Evolutionary conservation across 2,113 vertebrate genomes (phyloP).

Genomic region (Rhinolophus ferrumequinum): DNA sequence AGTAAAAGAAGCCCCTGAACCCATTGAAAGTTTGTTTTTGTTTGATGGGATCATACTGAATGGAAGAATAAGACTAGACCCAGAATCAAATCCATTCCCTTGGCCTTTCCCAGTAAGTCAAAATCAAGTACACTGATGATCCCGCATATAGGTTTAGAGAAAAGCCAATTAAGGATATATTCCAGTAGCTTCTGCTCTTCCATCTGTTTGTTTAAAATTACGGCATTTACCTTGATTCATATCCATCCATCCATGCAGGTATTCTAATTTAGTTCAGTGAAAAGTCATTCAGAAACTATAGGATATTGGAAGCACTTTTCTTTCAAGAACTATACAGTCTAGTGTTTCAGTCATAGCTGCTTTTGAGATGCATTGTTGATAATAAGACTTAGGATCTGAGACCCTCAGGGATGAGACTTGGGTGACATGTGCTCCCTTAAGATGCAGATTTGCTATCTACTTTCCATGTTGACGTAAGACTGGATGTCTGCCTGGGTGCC

Average conservation of each 20-base stretch:
- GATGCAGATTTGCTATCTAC: not conserved
- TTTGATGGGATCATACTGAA: not conserved
- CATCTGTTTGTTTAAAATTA: constrained; percentile 24
- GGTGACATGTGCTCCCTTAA: not conserved
- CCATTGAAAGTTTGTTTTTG: not conserved
- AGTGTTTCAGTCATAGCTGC: not conserved
- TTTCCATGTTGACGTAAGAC: not conserved
- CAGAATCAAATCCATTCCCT: not conserved
- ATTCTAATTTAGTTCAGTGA: not conserved
- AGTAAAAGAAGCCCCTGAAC: not conserved
- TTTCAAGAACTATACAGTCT: not conserved
- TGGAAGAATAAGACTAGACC: not conserved
- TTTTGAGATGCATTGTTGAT: not conserved
- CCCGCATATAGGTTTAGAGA: not conserved
- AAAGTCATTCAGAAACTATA: not conserved
- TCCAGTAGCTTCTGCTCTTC: constrained; percentile 9
- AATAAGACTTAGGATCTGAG: not conserved
- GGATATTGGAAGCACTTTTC: not conserved
- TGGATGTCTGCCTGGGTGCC: not conserved
- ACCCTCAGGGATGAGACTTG: not conserved
- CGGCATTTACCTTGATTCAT: not conserved
- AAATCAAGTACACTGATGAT: not conserved
- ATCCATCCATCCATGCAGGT: not conserved
- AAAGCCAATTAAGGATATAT: constrained; percentile 2
- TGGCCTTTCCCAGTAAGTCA: not conserved